Conservation (phyloP, 2,888 invertebrate genomes). For the Microctonus hyperodae region DNA sequence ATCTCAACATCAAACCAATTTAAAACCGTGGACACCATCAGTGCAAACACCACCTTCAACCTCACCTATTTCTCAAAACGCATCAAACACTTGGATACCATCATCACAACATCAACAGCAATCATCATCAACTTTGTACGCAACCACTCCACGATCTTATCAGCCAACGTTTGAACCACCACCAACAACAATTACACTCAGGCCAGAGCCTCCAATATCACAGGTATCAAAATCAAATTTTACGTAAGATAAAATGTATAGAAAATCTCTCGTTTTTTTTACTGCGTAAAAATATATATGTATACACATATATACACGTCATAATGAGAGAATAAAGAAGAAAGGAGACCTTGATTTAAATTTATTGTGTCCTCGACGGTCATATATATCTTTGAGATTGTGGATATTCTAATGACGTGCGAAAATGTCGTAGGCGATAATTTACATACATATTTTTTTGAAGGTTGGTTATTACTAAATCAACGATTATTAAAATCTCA, state of each 20-base stretch:
- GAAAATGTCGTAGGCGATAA: slow-evolving; percentile 1
- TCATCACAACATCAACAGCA: slow-evolving; percentile 32
- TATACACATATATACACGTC: background rate
- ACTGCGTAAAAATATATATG: background rate
- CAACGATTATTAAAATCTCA: background rate
- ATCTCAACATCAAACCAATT: slow-evolving; percentile 41
- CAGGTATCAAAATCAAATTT: slow-evolving; percentile 63
- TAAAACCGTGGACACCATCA: slow-evolving; percentile 63
- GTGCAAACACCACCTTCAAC: slow-evolving; percentile 63
- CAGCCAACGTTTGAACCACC: slow-evolving; percentile 67
- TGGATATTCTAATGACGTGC: slow-evolving; percentile 4
- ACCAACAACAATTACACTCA: slow-evolving; percentile 75
- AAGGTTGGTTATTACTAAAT: slow-evolving; percentile 1
- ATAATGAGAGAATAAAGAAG: background rate
- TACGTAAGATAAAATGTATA: background rate
- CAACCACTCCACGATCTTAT: slow-evolving; percentile 2
- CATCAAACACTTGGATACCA: slow-evolving; percentile 25
- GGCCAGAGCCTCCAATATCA: slow-evolving; percentile 77
- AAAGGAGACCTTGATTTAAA: slow-evolving; percentile 1
- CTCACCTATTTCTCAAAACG: slow-evolving; percentile 49
- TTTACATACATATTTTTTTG: background rate
- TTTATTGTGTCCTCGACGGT: slow-evolving; percentile 3
- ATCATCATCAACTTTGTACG: background rate
- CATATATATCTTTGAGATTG: background rate
- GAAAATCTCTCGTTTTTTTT: no score